Base-by-base conservation (phyloP, 2,888 invertebrate genomes). In the Drosophila nr. perissopoda region DNA sequence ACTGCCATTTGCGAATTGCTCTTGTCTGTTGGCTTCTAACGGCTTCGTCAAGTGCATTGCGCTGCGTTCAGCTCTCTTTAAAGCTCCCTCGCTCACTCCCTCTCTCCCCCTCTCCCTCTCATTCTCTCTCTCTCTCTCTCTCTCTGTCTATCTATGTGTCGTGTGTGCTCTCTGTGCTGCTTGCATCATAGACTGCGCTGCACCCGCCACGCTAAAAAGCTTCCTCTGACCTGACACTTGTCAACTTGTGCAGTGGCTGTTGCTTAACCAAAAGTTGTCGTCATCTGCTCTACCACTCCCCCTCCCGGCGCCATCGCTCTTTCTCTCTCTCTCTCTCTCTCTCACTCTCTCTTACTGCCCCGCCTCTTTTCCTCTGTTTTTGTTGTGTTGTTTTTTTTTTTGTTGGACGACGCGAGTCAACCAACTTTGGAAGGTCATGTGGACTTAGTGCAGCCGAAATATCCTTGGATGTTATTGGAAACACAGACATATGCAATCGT, bases 381-480 rank as follows among this genome's bases (percentile, higher is more conserved):
- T n/a, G 1, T 40, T 40, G 1, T 16, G 25, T 25, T 25, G 25
- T 16, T 61, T 10, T 25, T 36, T 36, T 38, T 34, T 31, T 57
- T 54, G 42, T 38, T 59, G 62, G 49, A 33, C 75, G 69, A 36
- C 75, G 69, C 72, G 83, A 90, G 90, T 90, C 91, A 90, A 89
- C 87, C 87, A 91, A 90, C 90, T 90, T 83, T 90, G 77, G 90
- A 90, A 90, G 90, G 90, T 90, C 91, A 89, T 80, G 78, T 86
- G 89, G 83, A 81, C 84, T 87, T 79, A 84, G 77, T 73, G 84
- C 87, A 83, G 83, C 82, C 82, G 78, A 86, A 78, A 86, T 83
- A 90, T 89, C 89, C 89, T 89, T 89, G 89, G 83, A 76, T 79
- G 77, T 71, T 87, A 83, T 87, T 89, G 82, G 87, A 89, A 82